Evolutionary conservation across 2,888 invertebrate genomes (phyloP), one percentile per base, ranked within the genome.

Genomic region (Caradrina kadenii): DNA sequence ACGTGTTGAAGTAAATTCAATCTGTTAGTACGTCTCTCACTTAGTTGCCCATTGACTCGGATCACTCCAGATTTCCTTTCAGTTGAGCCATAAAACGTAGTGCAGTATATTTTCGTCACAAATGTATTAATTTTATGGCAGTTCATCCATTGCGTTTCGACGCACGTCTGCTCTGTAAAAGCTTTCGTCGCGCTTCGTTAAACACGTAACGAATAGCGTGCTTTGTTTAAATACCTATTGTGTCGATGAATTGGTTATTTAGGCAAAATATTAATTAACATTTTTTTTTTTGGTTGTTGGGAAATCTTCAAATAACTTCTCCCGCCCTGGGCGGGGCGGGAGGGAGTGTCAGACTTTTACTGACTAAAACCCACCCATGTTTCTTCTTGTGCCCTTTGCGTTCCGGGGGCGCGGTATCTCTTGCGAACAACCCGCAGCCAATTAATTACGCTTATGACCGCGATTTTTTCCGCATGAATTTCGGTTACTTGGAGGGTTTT

Each of bases 101-200:
- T 73, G 63, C 39, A 58, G n/a, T 74, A 59, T 79, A 74, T 76
- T 63, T 77, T 53, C 39, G 59, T 31, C 55, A 48, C 63, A 31
- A 65, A 50, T 55, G 63, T 70, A 65, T 76, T 45, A 22, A 62
- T 52, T 78, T 80, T 76, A 78, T 60, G 31, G 60, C 68, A 1
- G 13, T 1, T 1, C 59, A 17, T 56, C 31, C 15, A 63, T 70
- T 48, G 49, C 64, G 26, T 26, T 39, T 61, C 55, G n/a, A 63
- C 54, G 31, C 15, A 11, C 54, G 62, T 63, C 52, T 65, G 54
- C 19, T 7, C 59, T 10, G 26, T 53, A 55, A 65, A 66, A 80
- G 76, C 58, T 79, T 65, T 62, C 1, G 48, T 52, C 21, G 39
- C 39, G 64, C 61, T 69, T 73, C 4, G 50, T 76, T 68, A 63